Conservation (phyloP, 64 coral and sea anemone genomes). For the Dendrophyllia cribrosa region DNA sequence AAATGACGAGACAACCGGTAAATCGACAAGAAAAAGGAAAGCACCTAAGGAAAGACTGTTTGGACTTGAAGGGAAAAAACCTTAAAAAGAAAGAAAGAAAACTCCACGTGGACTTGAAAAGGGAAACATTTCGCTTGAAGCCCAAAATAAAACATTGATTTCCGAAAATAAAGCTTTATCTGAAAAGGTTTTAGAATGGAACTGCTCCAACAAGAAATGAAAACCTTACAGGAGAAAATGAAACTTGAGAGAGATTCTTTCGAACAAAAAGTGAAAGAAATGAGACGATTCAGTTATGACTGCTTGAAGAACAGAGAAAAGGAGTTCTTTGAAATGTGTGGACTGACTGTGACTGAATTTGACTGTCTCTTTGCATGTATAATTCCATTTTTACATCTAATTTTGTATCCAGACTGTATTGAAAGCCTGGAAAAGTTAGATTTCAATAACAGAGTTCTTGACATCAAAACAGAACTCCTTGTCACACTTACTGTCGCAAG, state of each 20-base stretch:
- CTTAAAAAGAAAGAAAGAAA: conserved; percentile 31
- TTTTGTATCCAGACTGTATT: conserved; percentile 60
- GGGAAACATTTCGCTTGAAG: conserved; percentile 25
- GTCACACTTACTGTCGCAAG: conserved; percentile 59
- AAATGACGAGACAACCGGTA: conserved; percentile 55
- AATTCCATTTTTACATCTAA: conserved; percentile 42
- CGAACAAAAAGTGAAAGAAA: conserved; percentile 33
- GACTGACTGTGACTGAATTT: conserved; percentile 62
- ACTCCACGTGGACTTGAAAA: conserved; percentile 29
- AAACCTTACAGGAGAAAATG: conserved; percentile 33
- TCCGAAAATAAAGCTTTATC: conserved; percentile 66
- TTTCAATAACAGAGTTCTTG: conserved; percentile 54
- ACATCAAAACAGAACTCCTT: conserved; percentile 60
- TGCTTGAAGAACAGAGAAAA: conserved; percentile 59
- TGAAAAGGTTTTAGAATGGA: conserved; percentile 53
- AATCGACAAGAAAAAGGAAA: conserved; percentile 53
- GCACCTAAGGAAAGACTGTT: conserved; percentile 44
- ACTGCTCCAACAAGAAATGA: conserved; percentile 33
- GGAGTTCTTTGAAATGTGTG: conserved; percentile 66
- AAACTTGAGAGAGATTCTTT: conserved; percentile 8
- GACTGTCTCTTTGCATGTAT: conserved; percentile 67
- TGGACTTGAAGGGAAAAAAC: conserved; percentile 16
- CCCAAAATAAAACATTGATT: conserved; percentile 37
- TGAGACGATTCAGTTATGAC: conserved; percentile 58
- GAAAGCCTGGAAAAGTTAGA: conserved; percentile 22